These are phyloP conservation scores for Lampris incognitus DNA, from an alignment of 2,113 vertebrate genomes.

Conservation along the genomic window DNA sequence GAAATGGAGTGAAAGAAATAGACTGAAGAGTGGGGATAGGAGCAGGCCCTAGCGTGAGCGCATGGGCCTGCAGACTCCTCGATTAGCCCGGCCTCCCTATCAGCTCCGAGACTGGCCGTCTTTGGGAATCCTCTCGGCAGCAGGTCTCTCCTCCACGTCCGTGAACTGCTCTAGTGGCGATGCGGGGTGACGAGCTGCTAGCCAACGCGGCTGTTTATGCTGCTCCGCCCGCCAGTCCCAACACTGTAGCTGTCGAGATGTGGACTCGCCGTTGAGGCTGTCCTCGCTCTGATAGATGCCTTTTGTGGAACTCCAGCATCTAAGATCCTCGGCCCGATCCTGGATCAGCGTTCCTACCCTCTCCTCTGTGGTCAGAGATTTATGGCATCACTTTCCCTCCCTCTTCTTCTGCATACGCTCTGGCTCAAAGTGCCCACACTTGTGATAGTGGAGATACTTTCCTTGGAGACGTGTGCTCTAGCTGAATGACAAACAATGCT, in stretches of 20 bases:
- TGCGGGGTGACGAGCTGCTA: constrained; percentile 44
- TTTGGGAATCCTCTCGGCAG: constrained; percentile 56
- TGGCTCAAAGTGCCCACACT: constrained; percentile 48
- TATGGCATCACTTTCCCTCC: constrained; percentile 43
- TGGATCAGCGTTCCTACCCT: constrained; percentile 63
- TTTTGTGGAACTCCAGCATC: constrained; percentile 60
- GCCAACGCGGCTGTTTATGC: constrained; percentile 10
- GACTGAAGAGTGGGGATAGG: constrained; percentile 45
- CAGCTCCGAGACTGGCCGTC: constrained; percentile 58
- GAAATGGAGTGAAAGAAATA: constrained; percentile 43
- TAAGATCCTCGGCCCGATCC: constrained; percentile 72
- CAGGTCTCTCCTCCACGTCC: constrained; percentile 42
- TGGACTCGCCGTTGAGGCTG: constrained; percentile 50
- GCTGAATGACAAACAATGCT: constrained; percentile 62
- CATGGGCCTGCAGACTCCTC: constrained; percentile 58
- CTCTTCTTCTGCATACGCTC: constrained; percentile 29
- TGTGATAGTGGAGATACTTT: constrained; percentile 43
- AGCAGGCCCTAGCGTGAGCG: constrained; percentile 42
- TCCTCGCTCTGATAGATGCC: constrained; percentile 62
- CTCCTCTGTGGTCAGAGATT: constrained; percentile 67
- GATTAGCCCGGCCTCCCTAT: constrained; percentile 71
- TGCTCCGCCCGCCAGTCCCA: constrained; percentile 35
- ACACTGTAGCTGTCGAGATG: constrained; percentile 41
- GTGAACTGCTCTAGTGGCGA: constrained; percentile 51
- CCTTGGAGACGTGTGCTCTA: constrained; percentile 47